Conservation (phyloP, 2,888 invertebrate species). For the Troglohyphantes excavatus region DNA sequence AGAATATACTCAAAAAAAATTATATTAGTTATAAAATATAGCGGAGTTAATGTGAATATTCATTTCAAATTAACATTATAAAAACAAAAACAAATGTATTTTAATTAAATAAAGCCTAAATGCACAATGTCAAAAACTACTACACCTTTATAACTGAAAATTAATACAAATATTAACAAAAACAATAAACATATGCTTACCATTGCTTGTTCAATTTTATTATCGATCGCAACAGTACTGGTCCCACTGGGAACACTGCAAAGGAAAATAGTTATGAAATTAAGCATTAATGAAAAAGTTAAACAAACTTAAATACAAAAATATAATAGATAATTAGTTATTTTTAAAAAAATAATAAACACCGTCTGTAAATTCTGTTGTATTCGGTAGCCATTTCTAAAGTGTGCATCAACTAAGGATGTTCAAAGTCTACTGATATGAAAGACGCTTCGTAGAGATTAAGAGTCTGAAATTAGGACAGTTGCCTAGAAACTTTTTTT, state of each 20-base stretch:
- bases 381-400: slow-evolving; percentile 98
- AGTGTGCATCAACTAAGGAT: slow-evolving; percentile 98
- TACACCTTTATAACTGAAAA: too few relatives aligned
- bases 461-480: neutral
- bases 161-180: too few relatives aligned
- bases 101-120: too few relatives aligned
- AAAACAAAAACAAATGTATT: too few relatives aligned
- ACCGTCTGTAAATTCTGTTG: slow-evolving; percentile 68
- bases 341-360: slow-evolving; percentile 16
- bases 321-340: too few relatives aligned
- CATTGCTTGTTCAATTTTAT: slow-evolving; percentile 99
- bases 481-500: slow-evolving; percentile 1
- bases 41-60: too few relatives aligned
- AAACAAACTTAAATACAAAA: neutral
- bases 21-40: too few relatives aligned
- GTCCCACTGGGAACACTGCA: slow-evolving; percentile 86
- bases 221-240: slow-evolving; percentile 95
- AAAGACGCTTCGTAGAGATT: slow-evolving; percentile 22
- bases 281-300: neutral
- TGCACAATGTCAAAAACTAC: too few relatives aligned
- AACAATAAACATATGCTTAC: slow-evolving; percentile 88
- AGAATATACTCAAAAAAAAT: too few relatives aligned
- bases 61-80: too few relatives aligned
- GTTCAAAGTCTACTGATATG: slow-evolving; percentile 75
- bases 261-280: slow-evolving; percentile 1